Conservation (phyloP, 2,113 vertebrate genomes). For the Tapirus terrestris region DNA sequence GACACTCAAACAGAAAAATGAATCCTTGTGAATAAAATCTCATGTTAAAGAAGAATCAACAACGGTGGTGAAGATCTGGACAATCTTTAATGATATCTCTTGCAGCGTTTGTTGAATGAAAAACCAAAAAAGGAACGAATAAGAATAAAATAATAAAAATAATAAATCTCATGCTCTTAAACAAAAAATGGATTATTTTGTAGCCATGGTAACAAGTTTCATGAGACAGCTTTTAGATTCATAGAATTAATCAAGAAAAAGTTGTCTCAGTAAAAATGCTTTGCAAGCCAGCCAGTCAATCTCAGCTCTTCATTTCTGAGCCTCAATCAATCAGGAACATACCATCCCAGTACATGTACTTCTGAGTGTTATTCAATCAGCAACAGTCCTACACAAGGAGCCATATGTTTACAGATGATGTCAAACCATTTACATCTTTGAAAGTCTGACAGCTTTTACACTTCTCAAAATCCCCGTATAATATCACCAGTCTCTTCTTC, state of each 20-base stretch:
- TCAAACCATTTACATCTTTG: not conserved
- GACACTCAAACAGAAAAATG: not conserved
- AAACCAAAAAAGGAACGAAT: not conserved
- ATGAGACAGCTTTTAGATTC: not conserved
- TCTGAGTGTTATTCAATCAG: not conserved
- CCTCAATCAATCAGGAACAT: not conserved
- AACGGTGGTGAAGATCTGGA: not conserved
- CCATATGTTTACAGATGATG: not conserved
- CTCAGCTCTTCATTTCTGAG: conserved; percentile 7
- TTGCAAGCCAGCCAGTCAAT: not conserved
- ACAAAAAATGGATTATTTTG: not conserved
- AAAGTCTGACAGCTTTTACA: not conserved
- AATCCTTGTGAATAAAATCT: not conserved
- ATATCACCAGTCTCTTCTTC: not conserved
- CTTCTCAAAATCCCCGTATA: not conserved
- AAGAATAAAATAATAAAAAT: not conserved
- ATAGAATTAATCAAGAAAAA: not conserved
- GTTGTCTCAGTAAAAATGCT: not conserved
- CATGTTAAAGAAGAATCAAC: not conserved
- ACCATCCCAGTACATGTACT: not conserved
- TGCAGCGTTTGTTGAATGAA: not conserved
- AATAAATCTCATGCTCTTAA: not conserved
- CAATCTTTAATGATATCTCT: not conserved
- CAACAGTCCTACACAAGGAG: not conserved
- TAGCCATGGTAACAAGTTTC: not conserved